Conservation (phyloP, 1,140 invertebrate genomes). For the Aphelenchoides avenae region DNA sequence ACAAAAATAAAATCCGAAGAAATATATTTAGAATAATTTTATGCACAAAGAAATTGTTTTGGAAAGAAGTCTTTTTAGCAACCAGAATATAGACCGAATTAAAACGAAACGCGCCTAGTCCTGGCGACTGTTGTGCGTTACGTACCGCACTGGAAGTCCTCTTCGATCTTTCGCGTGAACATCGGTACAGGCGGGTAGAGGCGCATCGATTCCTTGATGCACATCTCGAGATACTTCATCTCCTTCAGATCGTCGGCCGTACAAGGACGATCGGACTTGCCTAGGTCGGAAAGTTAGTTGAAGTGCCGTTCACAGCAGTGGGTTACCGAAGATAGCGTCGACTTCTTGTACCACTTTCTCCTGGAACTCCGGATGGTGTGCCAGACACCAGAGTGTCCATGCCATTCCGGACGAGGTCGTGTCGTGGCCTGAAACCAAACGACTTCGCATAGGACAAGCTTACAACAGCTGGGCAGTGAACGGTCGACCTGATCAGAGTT, state of each 20-base stretch:
- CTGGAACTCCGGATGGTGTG: slow-evolving; percentile 60
- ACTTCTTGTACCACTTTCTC: too few species aligned
- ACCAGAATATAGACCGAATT: too few species aligned
- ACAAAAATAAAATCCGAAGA: slow-evolving; percentile 8
- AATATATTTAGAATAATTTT: too few species aligned
- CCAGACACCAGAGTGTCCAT: slow-evolving; percentile 62
- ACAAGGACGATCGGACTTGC: slow-evolving; percentile 55
- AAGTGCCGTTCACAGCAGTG: too few species aligned
- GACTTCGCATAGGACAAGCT: too few species aligned
- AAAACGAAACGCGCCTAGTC: too few species aligned
- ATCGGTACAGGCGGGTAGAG: slow-evolving; percentile 75
- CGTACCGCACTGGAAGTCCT: slow-evolving; percentile 61
- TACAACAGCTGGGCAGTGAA: too few species aligned
- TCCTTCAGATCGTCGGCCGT: slow-evolving; percentile 64
- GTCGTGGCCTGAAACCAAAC: slow-evolving; percentile 80
- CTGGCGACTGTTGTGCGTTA: slow-evolving; percentile 3
- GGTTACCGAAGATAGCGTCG: too few species aligned
- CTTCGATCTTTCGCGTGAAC: slow-evolving; percentile 64
- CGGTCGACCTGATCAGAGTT: too few species aligned
- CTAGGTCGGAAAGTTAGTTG: too few species aligned
- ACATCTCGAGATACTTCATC: slow-evolving; percentile 70
- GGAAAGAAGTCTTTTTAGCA: too few species aligned
- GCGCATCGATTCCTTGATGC: slow-evolving; percentile 70
- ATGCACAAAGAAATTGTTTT: too few species aligned
- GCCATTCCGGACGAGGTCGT: slow-evolving; percentile 69